These are phyloP conservation scores for Tenthredo mesomela DNA, from an alignment of 2,888 invertebrate genomes.

Conservation along the genomic window DNA sequence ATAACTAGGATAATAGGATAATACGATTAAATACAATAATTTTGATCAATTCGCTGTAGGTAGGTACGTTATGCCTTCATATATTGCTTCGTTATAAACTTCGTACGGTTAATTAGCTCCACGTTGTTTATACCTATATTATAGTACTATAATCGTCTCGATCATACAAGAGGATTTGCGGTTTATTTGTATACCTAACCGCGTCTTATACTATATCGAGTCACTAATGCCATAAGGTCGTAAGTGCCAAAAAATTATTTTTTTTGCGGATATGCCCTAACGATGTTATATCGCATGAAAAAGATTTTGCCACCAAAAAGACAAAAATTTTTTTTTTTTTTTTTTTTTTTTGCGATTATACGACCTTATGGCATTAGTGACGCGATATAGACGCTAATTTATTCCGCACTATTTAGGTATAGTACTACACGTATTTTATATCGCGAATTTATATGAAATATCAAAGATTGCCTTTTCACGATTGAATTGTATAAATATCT, in stretches of 20 bases:
- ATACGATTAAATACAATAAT: not conserved
- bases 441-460: not conserved
- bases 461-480: not conserved
- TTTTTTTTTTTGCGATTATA: no score
- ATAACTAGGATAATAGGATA: not conserved
- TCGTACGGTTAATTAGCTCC: not conserved
- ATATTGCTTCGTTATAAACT: not conserved
- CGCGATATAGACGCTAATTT: not conserved
- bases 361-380: no score
- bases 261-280: no score
- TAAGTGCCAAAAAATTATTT: no score
- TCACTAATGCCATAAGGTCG: no score
- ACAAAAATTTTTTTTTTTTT: no score
- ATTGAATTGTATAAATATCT: no score
- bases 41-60: not conserved
- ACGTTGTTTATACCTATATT: not conserved
- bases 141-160: not conserved
- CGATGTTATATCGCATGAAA: no score
- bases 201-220: not conserved
- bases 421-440: no score
- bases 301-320: no score
- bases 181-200: not conserved
- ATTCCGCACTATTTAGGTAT: not conserved
- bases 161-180: not conserved
- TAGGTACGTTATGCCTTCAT: not conserved